Conservation (phyloP, 1,140 invertebrate species). For the Amyelois transitella region DNA sequence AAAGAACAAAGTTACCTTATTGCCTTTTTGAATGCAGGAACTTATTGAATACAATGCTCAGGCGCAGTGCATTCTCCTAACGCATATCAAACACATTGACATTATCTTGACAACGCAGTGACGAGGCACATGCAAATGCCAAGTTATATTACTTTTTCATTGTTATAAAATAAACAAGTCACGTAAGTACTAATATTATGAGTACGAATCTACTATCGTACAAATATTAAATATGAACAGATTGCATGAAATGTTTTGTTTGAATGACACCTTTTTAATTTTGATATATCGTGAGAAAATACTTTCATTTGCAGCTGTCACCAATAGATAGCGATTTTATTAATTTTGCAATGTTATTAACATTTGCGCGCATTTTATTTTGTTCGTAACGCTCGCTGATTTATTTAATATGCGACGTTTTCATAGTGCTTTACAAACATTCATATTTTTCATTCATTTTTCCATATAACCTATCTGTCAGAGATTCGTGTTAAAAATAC, state of each 20-base stretch:
- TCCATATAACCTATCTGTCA: too few species aligned
- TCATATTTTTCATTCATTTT: constrained; percentile 11
- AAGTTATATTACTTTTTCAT: background rate
- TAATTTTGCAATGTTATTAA: constrained; percentile 37
- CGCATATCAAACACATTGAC: constrained; percentile 6
- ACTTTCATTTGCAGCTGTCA: background rate
- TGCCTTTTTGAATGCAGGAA: background rate
- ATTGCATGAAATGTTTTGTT: background rate
- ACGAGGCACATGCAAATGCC: background rate
- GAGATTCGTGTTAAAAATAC: too few species aligned
- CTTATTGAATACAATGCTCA: too few species aligned
- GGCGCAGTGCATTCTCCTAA: too few species aligned
- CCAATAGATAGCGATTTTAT: constrained; percentile 15
- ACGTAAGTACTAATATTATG: background rate
- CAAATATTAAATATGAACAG: background rate
- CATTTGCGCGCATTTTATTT: constrained; percentile 7
- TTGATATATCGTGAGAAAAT: background rate
- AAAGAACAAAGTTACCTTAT: too few species aligned
- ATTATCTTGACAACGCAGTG: constrained; percentile 11
- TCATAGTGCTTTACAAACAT: background rate
- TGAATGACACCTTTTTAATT: background rate
- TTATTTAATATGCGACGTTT: background rate
- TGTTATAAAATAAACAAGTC: too few species aligned
- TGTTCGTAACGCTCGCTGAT: constrained; percentile 4
- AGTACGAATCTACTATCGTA: background rate